A percentile compares a stretch with the other conserved stretches of the same genome.
phyloP scores from a whole-genome alignment of 2,797 vertebrate species.

The Philypnodon macrostomus region DNA sequence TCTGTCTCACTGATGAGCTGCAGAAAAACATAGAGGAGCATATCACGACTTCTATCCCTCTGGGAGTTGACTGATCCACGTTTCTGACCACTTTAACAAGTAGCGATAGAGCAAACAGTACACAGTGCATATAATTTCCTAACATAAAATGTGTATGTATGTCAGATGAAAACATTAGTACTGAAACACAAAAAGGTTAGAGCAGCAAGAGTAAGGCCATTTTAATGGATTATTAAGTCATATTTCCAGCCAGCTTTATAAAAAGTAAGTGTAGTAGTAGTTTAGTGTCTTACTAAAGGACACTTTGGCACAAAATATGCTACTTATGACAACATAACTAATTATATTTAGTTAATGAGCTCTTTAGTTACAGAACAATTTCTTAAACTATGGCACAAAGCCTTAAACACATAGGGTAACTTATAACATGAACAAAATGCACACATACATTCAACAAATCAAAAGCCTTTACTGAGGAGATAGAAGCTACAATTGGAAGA shows the following conservation, averaged over 20 bases:
- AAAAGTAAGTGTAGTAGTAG: constrained; percentile 19
- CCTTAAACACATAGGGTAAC: constrained; percentile 29
- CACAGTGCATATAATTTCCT: constrained; percentile 11
- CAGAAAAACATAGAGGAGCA: constrained; percentile 50
- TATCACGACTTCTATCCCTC: constrained; percentile 35
- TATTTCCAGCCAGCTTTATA: constrained; percentile 18
- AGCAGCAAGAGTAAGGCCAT: constrained; percentile 11
- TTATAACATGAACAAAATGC: constrained; percentile 30
- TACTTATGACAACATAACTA: constrained; percentile 13
- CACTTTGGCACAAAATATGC: constrained; percentile 43
- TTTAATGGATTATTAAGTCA: constrained; percentile 13
- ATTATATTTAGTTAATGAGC: constrained; percentile 39
- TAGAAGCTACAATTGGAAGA: constrained; percentile 47
- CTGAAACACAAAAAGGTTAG: constrained; percentile 14
- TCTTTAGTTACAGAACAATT: constrained; percentile 46
- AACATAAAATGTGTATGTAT: constrained; percentile 7
- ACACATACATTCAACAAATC: constrained; percentile 63
- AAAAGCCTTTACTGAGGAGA: constrained; percentile 42
- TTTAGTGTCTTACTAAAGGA: constrained; percentile 55
- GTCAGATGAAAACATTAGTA: constrained; percentile 1
- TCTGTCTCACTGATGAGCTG: constrained; percentile 60
- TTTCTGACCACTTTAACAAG: constrained; percentile 12
- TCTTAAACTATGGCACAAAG: constrained; percentile 15
- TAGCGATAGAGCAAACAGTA: constrained; percentile 1
- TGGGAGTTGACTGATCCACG: constrained; percentile 42